phyloP scores from a whole-genome alignment of 1,140 invertebrate species.

The Sinonovacula constricta region DNA sequence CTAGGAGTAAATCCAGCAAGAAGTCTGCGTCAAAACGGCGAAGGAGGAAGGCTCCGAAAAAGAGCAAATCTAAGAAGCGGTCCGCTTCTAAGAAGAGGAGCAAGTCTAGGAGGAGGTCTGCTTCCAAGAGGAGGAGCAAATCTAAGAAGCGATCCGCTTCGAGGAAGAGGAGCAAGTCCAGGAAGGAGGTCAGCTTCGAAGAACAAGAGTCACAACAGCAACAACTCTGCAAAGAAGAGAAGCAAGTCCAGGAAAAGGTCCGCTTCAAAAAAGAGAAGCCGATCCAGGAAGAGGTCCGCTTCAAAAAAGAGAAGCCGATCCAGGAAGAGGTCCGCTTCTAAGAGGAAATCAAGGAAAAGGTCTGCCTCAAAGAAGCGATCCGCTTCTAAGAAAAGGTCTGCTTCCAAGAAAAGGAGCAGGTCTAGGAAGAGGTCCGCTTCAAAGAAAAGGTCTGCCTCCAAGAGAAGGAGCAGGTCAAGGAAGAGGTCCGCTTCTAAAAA shows the following conservation, averaged over 20 bases:
- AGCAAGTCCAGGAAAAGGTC: slow-evolving; percentile 15
- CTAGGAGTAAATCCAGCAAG: slow-evolving; percentile 32
- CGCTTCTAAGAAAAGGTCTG: slow-evolving; percentile 15
- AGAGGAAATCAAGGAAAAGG: slow-evolving; percentile 16
- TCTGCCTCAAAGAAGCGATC: not conserved
- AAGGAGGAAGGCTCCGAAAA: slow-evolving; percentile 3
- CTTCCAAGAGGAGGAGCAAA: too few species aligned
- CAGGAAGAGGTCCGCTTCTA: slow-evolving; percentile 33
- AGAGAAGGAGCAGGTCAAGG: not conserved
- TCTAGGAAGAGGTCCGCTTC: slow-evolving; percentile 24
- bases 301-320: slow-evolving; percentile 21
- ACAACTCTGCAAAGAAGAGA: slow-evolving; percentile 5
- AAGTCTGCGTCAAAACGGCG: slow-evolving; percentile 32
- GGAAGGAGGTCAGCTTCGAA: slow-evolving; percentile 17
- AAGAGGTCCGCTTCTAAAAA: too few species aligned
- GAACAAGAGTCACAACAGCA: too few species aligned
- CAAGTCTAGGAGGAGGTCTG: too few species aligned
- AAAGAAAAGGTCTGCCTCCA: not conserved
- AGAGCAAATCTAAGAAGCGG: slow-evolving; percentile 10
- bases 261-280: slow-evolving; percentile 8
- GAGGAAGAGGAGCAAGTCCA: slow-evolving; percentile 28
- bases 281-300: slow-evolving; percentile 28
- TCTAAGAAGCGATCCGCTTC: slow-evolving; percentile 23
- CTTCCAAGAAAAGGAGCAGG: slow-evolving; percentile 8
- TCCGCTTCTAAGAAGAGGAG: not conserved